These are phyloP conservation scores for Eupsilia transversa DNA, from an alignment of 2,888 invertebrate genomes.

Conservation along the genomic window DNA sequence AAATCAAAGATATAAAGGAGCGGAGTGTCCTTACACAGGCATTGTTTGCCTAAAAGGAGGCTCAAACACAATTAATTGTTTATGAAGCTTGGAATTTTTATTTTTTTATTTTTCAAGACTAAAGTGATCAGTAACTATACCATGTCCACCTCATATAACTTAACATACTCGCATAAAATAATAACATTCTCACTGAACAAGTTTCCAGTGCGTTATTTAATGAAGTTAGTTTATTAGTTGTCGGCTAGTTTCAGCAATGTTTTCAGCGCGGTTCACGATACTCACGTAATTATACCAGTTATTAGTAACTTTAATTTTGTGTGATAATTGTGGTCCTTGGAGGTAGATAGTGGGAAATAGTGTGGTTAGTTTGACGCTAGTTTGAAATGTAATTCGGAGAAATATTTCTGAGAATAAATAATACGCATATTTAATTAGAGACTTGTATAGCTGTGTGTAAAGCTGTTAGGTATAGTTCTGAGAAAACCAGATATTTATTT, in stretches of 20 bases:
- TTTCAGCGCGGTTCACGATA: conserved; percentile 53
- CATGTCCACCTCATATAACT: background rate
- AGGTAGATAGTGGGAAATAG: background rate
- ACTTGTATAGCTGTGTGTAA: no score
- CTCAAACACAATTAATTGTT: no score
- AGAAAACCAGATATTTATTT: no score
- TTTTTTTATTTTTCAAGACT: no score
- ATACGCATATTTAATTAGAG: no score
- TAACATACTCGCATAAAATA: conserved; percentile 44
- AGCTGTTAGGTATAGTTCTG: no score
- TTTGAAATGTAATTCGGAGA: no score
- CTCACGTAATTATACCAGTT: conserved; percentile 18
- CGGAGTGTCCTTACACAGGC: no score
- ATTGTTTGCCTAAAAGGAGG: no score
- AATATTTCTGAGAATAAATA: no score
- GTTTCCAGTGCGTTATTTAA: conserved; percentile 85
- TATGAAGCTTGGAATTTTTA: no score
- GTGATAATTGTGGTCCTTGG: background rate
- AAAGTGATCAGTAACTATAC: background rate
- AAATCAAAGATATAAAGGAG: no score
- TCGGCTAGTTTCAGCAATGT: conserved; percentile 64
- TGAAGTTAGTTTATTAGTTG: conserved; percentile 87
- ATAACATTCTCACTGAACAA: conserved; percentile 78
- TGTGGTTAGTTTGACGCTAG: background rate
- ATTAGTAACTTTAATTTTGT: conserved; percentile 30